Base-by-base conservation (phyloP, 2,888 invertebrate species). In the Eudemis profundana region DNA sequence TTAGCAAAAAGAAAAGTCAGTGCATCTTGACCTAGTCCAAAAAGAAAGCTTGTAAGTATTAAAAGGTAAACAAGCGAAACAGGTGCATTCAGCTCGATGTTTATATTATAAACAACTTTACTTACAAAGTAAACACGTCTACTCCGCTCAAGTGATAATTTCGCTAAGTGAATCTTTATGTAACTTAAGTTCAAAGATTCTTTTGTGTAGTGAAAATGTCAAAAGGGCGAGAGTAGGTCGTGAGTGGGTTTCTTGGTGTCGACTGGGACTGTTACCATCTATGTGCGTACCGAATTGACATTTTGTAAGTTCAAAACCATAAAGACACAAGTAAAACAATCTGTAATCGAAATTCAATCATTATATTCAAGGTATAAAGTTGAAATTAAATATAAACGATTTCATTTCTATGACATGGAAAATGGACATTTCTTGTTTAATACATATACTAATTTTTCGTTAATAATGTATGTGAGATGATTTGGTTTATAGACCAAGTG, bases 131-230 rank as follows among this genome's bases (percentile, higher is more conserved):
- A 63, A 42, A 50, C 49, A 51, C 42, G 23, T 50, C 40, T 50
- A 50, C 50, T 23, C 27, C 23, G 36, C 27, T 59, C 29, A 29
- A 53, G 60, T 59, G 60, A 65, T 60, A 46, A 65, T 65, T 65
- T 60, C 46, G 29, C 60, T 47, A 60, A 65, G 46, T 65, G 46
- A 60, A 46, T 40, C 51, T 65, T n/a, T 53, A 47, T 47, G 19
- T 65, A 65, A 65, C 29, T 17, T 21, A n/a, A 53, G 53, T 47
- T 50, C 49, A 57, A 47, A 62, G 47, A 49, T 29, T 44, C 60
- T 60, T 59, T 59, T 65, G 51, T 44, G 50, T 40, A 14, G 50
- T 19, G 50, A 53, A 53, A 60, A 65, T 65, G 65, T 60, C 51
- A 60, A 60, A 65, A 15, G 65, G 46, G 21, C 53, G 46, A 15